Evolutionary conservation across 2,888 invertebrate genomes (phyloP).

Genomic region (Strigamia crassipes): DNA sequence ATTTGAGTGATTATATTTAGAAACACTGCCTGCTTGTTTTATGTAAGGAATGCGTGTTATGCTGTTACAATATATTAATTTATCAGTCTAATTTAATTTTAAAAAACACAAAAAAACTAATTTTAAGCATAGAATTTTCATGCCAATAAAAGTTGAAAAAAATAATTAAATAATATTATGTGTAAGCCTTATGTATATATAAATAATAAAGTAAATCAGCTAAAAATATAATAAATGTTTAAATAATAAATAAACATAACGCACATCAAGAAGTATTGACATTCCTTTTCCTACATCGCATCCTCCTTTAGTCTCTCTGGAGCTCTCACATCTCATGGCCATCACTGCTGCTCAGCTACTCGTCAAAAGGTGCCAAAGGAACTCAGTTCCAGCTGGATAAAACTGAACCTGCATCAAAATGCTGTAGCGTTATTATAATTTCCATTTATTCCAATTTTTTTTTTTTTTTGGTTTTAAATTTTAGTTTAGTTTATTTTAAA

Average conservation of each 20-base stretch:
- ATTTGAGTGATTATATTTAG: neutral
- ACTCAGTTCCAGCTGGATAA: neutral
- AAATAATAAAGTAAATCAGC: no score
- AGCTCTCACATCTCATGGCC: neutral
- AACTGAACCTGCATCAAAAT: neutral
- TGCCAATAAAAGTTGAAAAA: no score
- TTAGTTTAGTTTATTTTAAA: no score
- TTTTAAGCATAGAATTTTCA: no score
- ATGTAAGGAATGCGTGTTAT: neutral
- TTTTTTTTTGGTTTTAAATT: no score
- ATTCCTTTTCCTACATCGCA: neutral
- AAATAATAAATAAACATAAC: neutral
- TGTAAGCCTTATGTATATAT: no score
- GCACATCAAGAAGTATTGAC: neutral
- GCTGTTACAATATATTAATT: neutral
- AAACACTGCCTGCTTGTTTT: neutral
- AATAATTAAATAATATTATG: no score
- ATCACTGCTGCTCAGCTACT: neutral
- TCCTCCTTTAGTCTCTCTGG: neutral
- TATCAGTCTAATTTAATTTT: neutral
- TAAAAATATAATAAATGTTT: neutral
- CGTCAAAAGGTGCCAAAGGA: neutral
- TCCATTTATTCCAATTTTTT: no score
- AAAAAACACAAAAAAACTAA: no score
- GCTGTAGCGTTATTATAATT: neutral